Base-by-base conservation (phyloP, 37 sponge, comb jelly and placozoan genomes). In the Eunapius fragilis region DNA sequence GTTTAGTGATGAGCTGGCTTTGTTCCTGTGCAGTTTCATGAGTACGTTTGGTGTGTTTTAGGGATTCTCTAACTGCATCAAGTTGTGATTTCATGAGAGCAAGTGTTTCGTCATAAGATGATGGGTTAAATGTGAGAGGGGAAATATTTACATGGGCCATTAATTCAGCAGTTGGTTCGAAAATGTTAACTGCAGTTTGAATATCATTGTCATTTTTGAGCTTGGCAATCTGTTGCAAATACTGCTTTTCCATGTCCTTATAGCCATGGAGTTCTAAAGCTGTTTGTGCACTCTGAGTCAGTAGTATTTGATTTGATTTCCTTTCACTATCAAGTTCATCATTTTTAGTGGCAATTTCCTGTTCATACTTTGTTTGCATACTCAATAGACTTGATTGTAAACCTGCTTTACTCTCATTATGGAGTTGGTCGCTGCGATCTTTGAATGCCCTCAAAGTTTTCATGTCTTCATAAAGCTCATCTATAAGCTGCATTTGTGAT, bases 61-160 rank as follows among this genome's bases (percentile, higher is more conserved):
- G 38, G 4, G 48, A 78, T 24, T 25, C 50, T 78, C 48, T 78
- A 67, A 89, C 34, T 27, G 84, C 81, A 80, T 85, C 85, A 25
- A 89, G 82, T 35, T 80, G 90, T 11, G 69, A 67, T 78, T 84
- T 84, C 85, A 89, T 89, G 74, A 80, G 74, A 3, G 38, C 25
- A n/a, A 89, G 34, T 2, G 85, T 80, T 31, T 89, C 82, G 2
- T 37, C 83, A 33, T 85, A 81, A 10, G 10, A 31, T 31, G 35
- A 31, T 6, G 50, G 6, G 34, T 81, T 77, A 41, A 6, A 6
- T 41, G 41, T 41, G 41, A 3, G 6, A n/a, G n/a, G n/a, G n/a
- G 73, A 27, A n/a, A n/a, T n/a, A n/a, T n/a, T n/a, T n/a, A n/a
- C n/a, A n/a, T n/a, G n/a, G 41, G 41, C 6, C 41, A 41, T 3